These are phyloP conservation scores for Bothrops jararaca DNA, from an alignment of 2,113 vertebrate species.

Conservation along the genomic window DNA sequence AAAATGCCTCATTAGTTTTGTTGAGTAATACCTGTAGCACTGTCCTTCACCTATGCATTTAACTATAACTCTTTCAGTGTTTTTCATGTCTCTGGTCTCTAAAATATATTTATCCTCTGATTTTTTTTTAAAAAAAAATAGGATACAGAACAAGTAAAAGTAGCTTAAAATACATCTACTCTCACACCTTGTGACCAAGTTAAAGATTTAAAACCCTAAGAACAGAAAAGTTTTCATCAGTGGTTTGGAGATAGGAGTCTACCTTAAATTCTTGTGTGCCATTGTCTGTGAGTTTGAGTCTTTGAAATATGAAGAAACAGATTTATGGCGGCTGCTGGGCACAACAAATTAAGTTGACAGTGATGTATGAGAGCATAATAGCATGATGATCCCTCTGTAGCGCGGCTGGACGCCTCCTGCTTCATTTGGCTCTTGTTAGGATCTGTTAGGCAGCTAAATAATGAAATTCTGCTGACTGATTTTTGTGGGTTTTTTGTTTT, in stretches of 20 bases:
- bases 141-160: neutral
- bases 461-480: slow-evolving; percentile 87
- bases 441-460: slow-evolving; percentile 84
- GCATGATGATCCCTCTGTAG: slow-evolving; percentile 79
- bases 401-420: slow-evolving; percentile 78
- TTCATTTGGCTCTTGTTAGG: slow-evolving; percentile 90
- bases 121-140: neutral
- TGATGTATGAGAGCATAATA: slow-evolving; percentile 89
- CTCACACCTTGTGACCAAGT: neutral
- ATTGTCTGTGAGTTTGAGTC: slow-evolving; percentile 75
- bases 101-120: neutral
- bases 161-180: neutral
- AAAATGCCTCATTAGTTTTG: slow-evolving; percentile 9
- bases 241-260: slow-evolving; percentile 43
- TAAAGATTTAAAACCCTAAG: neutral
- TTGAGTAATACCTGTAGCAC: neutral
- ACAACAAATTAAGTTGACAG: slow-evolving; percentile 97
- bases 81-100: slow-evolving; percentile 11
- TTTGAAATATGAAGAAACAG: slow-evolving; percentile 88
- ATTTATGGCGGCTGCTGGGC: slow-evolving; percentile 94
- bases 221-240: neutral
- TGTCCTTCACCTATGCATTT: neutral
- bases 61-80: slow-evolving; percentile 19
- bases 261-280: slow-evolving; percentile 66
- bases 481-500: slow-evolving; percentile 65